Base-by-base conservation (phyloP, 2,888 invertebrate genomes). In the Trachelus iudaicus region DNA sequence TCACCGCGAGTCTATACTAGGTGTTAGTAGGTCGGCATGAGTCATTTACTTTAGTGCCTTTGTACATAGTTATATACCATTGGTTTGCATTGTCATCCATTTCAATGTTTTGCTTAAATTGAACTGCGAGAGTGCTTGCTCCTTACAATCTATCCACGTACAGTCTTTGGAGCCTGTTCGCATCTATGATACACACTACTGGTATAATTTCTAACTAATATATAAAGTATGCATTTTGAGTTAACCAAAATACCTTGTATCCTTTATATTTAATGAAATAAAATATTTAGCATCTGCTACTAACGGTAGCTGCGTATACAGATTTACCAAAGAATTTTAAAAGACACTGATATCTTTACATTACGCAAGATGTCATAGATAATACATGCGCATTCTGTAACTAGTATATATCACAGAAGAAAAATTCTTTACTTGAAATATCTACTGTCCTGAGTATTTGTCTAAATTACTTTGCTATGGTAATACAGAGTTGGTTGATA, bases 31-130 rank as follows among this genome's bases (percentile, higher is more conserved):
- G 71, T 34, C 30, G 56, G 73, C 12, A 73, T 81, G 82, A 82
- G 73, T 82, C 81, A 82, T 76, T 74, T n/a, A 56, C 74, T 73
- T 75, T 73, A 77, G 31, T 80, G 75, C 73, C 76, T 75, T 73
- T 37, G 30, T 75, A 75, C 23, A 75, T 79, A 31, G 35, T 34
- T 34, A 76, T 73, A 73, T 79, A 69, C 1, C 56, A 40, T 56
- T 56, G 56, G 56, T 56, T 56, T 56, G 56, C 56, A 56, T 56
- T 56, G 23, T 23, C 56, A 56, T 56, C 23, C 56, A 56, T 56
- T 56, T 56, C 56, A 56, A 56, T 56, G 56, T 56, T 56, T 56
- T 56, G 56, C 56, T 23, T 56, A 56, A 56, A 56, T 56, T 56
- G 56, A 6, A 15, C 56, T 56, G 6, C 23, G 9, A 23, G 56